Evolutionary conservation across 2,113 vertebrate genomes (phyloP).

Genomic region (Camelus bactrianus): DNA sequence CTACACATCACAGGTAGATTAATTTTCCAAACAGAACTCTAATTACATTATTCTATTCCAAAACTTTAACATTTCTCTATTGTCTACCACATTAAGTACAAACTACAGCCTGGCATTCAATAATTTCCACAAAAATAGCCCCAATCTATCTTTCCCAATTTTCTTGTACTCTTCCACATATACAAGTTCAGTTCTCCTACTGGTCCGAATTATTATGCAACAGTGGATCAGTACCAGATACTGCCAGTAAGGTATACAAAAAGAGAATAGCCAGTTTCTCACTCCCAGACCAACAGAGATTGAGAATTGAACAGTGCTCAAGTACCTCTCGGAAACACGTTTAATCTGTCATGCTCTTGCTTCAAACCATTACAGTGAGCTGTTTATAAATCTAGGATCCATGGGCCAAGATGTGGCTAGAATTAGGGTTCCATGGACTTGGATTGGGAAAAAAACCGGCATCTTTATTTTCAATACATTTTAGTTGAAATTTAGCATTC

Average conservation of each 20-base stretch:
- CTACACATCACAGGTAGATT: conserved; percentile 10
- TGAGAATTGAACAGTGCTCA: conserved; percentile 2
- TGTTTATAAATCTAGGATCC: conserved; percentile 47
- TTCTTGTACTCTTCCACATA: neutral
- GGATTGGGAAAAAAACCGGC: neutral
- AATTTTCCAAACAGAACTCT: conserved; percentile 57
- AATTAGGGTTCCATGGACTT: conserved; percentile 19
- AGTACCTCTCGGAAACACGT: conserved; percentile 15
- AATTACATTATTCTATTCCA: conserved; percentile 36
- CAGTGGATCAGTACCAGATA: neutral
- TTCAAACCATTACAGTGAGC: conserved; percentile 30
- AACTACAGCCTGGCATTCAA: neutral
- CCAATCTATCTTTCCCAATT: neutral
- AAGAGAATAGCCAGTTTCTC: conserved; percentile 17
- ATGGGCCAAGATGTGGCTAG: neutral
- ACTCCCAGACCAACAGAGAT: neutral
- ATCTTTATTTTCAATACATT: conserved; percentile 42
- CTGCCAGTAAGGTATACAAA: neutral
- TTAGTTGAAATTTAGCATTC: conserved; percentile 46
- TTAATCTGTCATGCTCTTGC: conserved; percentile 8
- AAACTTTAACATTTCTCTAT: neutral
- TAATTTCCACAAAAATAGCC: conserved; percentile 35
- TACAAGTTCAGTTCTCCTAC: neutral
- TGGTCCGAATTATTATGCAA: conserved; percentile 2
- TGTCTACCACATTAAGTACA: conserved; percentile 30